Evolutionary conservation across 2,113 vertebrate genomes (phyloP).

Genomic region (Ochotona curzoniae): DNA sequence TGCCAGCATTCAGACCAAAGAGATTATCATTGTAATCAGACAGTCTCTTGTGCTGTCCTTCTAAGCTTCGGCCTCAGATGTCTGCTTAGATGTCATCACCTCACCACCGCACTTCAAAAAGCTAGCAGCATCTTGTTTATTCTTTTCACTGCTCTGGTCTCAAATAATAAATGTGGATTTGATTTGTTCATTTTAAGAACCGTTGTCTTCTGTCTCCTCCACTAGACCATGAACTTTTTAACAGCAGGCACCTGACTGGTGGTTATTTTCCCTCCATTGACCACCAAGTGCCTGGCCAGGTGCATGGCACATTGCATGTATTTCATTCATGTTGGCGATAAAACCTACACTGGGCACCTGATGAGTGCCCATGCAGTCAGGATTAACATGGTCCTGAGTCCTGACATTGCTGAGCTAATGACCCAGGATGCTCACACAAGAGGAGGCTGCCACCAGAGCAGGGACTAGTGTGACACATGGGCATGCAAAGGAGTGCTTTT

Average conservation of each 20-base stretch:
- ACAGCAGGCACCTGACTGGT: no score
- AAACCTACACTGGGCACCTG: no score
- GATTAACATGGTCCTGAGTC: background rate
- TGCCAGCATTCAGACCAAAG: background rate
- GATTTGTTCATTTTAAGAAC: background rate
- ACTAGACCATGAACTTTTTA: background rate
- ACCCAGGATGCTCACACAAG: background rate
- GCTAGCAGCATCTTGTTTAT: background rate
- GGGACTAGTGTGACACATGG: background rate
- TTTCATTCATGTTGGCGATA: background rate
- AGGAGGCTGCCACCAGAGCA: background rate
- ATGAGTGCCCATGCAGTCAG: background rate
- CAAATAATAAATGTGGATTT: background rate
- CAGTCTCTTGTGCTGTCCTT: no score
- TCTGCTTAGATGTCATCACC: background rate
- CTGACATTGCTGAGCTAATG: background rate
- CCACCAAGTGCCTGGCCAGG: background rate
- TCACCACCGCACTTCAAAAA: background rate
- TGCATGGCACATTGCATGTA: background rate
- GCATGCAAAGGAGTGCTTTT: background rate
- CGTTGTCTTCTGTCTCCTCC: background rate
- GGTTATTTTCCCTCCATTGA: background rate
- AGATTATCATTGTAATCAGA: no score
- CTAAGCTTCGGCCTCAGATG: background rate
- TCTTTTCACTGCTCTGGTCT: background rate